Base-by-base conservation (phyloP, 2,113 vertebrate species). In the Machaerirhynchus nigripectus region DNA sequence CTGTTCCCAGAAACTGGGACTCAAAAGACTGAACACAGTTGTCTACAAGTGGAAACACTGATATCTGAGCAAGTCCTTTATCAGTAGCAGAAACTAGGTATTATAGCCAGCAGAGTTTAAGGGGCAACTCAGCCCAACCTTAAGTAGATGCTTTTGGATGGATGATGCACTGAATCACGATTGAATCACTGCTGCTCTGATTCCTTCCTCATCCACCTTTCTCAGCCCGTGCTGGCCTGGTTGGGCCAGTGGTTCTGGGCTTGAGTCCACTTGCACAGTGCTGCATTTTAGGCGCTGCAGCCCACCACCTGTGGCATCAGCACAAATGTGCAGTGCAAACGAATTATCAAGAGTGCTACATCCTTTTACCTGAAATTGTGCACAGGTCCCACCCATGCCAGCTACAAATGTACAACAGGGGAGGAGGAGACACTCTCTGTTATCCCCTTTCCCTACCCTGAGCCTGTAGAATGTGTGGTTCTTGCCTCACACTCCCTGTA, bases 341-440 rank as follows among this genome's bases (percentile, higher is more conserved):
- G 7, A 61, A 42, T 33, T 59, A 15, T 30, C 44, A 40, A 61
- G 28, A 76, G 30, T 60, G 23, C 22, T 23, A 10, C 31, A 23
- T 9, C 24, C 15, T 77, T 26, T 57, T 33, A 60, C 39, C 26
- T 71, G 42, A 81, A 44, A n/a, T 2, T 31, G 31, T 4, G 27
- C 13, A n/a, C 18, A 24, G 8, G 14, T 67, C 3, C 2, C 22
- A 9, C 21, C 35, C 0, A 0, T 30, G 22, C 12, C 1, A 12
- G 24, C 46, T 77, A 13, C 15, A 73, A 49, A 76, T 23, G 42
- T 22, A 33, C 1, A 2, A n/a, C 28, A 5, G 1, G 19, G 33
- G 11, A 59, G n/a, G 8, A 46, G 0, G 0, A 46, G 26, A 2
- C 6, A 8, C 23, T 8, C 57, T 89, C 53, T 49, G 1, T 24